phyloP scores from a whole-genome alignment of 2,113 vertebrate genomes.

The Galbula dea region DNA sequence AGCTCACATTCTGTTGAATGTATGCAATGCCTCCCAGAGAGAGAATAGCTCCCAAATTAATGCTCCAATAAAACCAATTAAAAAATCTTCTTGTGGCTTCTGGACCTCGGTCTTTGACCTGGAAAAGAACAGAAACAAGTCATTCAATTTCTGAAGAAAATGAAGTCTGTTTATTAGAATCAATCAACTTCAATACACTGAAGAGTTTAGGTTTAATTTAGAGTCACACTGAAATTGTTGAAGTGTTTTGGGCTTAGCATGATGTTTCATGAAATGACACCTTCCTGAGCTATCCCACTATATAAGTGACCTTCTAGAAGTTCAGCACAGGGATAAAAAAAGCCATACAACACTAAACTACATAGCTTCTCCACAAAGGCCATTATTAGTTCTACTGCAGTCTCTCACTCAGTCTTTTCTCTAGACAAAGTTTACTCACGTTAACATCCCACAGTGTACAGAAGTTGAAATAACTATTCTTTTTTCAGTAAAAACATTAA shows the following conservation, averaged over 20 bases:
- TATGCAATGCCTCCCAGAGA: conserved; percentile 92
- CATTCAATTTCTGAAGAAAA: background rate
- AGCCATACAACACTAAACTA: background rate
- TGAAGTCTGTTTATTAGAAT: background rate
- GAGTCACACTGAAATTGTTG: background rate
- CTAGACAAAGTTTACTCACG: background rate
- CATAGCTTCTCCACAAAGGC: background rate
- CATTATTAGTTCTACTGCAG: background rate
- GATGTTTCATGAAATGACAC: background rate
- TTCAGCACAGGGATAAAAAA: background rate
- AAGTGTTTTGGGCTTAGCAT: background rate
- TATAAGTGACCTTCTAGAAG: background rate
- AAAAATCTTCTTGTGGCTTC: conserved; percentile 95
- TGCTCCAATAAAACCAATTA: conserved; percentile 99
- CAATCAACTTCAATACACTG: background rate
- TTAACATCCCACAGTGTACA: background rate
- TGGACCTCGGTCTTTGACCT: conserved; percentile 95
- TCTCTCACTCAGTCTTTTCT: background rate
- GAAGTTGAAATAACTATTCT: background rate
- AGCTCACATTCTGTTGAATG: conserved; percentile 91
- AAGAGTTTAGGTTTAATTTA: background rate
- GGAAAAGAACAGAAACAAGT: background rate
- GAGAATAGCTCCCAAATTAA: conserved; percentile 92
- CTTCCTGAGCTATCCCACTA: background rate
- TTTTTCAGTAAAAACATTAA: background rate